A percentile compares a stretch with the other conserved stretches of the same genome.
Evolutionary conservation across 1,140 invertebrate species (phyloP).

Genomic region (Ylistrum balloti): DNA sequence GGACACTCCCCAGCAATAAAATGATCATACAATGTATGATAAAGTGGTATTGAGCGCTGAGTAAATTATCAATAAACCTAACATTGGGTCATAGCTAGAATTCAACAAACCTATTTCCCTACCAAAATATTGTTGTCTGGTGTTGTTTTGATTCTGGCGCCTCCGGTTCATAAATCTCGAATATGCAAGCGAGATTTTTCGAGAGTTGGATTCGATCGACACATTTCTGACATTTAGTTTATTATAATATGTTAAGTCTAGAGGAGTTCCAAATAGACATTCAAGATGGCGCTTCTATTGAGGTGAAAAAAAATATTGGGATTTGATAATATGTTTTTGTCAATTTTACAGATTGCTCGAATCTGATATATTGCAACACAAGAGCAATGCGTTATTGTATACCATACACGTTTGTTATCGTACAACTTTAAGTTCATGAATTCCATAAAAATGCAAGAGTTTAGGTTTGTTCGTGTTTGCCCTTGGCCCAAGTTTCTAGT

Average conservation of each 20-base stretch:
- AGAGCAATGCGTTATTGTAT: neutral
- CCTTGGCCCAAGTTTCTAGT: constrained; percentile 14
- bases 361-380: neutral
- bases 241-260: neutral
- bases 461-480: neutral
- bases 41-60: no score
- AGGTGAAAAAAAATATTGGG: neutral
- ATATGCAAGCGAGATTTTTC: neutral
- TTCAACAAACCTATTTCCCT: neutral
- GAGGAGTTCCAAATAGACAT: neutral
- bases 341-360: neutral
- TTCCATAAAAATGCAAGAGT: neutral
- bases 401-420: no score
- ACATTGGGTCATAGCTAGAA: no score
- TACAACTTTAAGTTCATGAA: neutral
- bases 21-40: no score
- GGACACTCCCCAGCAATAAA: no score
- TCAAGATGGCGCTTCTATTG: constrained; percentile 7
- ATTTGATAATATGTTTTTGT: neutral
- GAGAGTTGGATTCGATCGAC: neutral
- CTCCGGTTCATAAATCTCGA: neutral
- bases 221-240: neutral
- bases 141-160: constrained; percentile 28
- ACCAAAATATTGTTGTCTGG: neutral
- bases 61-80: no score